Evolutionary conservation across 2,113 vertebrate species (phyloP).

Genomic region (Astatoreochromis straeleni): DNA sequence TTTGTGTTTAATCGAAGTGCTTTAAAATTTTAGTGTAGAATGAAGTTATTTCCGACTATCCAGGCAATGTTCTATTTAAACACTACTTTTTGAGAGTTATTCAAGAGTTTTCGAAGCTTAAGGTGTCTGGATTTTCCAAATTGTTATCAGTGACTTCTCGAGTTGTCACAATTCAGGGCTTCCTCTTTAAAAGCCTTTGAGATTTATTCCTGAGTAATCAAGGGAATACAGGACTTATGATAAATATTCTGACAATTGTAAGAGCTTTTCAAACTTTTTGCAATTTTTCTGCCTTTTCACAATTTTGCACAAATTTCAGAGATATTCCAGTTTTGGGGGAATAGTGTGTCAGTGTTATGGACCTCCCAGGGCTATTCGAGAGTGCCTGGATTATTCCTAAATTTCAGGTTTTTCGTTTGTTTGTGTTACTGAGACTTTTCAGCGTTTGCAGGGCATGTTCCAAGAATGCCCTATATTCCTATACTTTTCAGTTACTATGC

Average conservation of each 20-base stretch:
- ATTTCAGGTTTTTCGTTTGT: not conserved
- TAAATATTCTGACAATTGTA: not conserved
- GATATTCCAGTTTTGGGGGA: not conserved
- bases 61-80: not conserved
- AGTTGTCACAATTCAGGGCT: not conserved
- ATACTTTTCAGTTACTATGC: not conserved
- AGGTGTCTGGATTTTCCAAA: rapidly evolving
- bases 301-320: not conserved
- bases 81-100: not conserved
- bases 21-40: not conserved
- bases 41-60: not conserved
- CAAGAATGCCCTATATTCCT: not conserved
- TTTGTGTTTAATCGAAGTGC: rapidly evolving
- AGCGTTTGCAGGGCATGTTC: rapidly evolving
- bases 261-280: not conserved
- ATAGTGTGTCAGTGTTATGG: not conserved
- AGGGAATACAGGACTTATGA: not conserved
- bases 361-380: not conserved
- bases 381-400: not conserved
- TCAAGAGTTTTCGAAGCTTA: not conserved
- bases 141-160: not conserved
- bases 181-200: not conserved
- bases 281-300: not conserved
- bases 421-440: not conserved
- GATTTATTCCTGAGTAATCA: not conserved